phyloP scores from a whole-genome alignment of 2,797 vertebrate species.

The Peromyscus melanophrys region DNA sequence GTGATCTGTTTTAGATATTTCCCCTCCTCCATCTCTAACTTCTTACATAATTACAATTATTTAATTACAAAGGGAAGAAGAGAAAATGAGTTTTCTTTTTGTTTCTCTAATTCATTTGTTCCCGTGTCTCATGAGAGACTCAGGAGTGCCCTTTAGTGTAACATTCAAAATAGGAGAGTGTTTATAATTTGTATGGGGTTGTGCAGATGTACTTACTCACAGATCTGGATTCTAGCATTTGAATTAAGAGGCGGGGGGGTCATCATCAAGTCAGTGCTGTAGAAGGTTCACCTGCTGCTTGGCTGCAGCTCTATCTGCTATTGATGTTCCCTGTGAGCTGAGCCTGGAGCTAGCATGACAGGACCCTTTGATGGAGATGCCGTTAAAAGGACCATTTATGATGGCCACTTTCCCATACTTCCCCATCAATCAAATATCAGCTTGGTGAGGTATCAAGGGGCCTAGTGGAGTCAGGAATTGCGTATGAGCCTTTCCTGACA shows the following conservation, averaged over 20 bases:
- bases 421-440: neutral
- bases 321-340: neutral
- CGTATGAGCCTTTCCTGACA: conserved; percentile 1
- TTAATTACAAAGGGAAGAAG: neutral
- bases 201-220: neutral
- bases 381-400: neutral
- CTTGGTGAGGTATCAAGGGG: neutral
- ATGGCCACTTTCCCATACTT: neutral
- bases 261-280: neutral
- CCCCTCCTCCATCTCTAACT: neutral
- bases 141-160: neutral
- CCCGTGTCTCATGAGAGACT: neutral
- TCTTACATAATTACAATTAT: neutral
- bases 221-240: conserved; percentile 2
- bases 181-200: neutral
- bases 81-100: neutral
- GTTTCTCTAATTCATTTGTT: conserved; percentile 1
- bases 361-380: neutral
- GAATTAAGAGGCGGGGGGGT: conserved; percentile 1
- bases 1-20: conserved; percentile 32
- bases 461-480: neutral
- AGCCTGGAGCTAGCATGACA: neutral
- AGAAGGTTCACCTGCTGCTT: neutral
- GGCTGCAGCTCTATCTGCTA: neutral
- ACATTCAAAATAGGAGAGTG: neutral